phyloP scores from a whole-genome alignment of 2,888 invertebrate genomes.

The Oscheius sp. region DNA sequence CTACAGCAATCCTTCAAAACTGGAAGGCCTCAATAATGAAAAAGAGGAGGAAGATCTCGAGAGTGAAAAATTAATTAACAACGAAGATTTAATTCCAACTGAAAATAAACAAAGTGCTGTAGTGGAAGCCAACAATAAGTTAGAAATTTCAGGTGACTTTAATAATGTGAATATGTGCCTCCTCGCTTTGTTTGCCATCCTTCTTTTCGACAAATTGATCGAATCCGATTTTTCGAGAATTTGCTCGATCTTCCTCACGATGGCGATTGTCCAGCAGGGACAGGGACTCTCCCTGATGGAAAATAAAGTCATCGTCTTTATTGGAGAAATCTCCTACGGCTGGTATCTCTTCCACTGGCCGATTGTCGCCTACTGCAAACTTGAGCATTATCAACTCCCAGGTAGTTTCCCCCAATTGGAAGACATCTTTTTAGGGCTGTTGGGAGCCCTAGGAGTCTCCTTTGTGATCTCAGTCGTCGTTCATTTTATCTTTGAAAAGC shows the following conservation, averaged over 20 bases:
- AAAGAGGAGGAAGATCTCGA: neutral
- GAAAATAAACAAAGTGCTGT: neutral
- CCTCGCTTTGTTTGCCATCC: too few species aligned
- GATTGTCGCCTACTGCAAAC: neutral
- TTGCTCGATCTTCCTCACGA: neutral
- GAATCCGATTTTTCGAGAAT: too few species aligned
- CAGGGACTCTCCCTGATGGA: neutral
- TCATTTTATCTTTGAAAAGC: neutral
- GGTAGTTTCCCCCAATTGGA: too few species aligned
- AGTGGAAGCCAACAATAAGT: too few species aligned
- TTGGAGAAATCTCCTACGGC: constrained; percentile 8
- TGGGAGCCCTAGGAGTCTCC: neutral
- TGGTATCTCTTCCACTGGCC: constrained; percentile 21
- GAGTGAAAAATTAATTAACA: too few species aligned
- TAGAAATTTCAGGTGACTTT: too few species aligned
- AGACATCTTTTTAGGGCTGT: neutral
- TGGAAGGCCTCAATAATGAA: neutral
- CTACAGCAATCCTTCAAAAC: neutral
- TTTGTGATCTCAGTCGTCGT: neutral
- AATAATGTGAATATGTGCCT: too few species aligned
- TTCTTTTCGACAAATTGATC: too few species aligned
- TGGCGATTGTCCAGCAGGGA: neutral
- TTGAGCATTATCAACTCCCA: too few species aligned
- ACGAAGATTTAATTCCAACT: too few species aligned
- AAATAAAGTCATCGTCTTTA: neutral